A percentile compares a stretch with the other conserved stretches of the same genome.
Conservation (phyloP, 2,888 invertebrate genomes). For the Andrena bicolor region DNA sequence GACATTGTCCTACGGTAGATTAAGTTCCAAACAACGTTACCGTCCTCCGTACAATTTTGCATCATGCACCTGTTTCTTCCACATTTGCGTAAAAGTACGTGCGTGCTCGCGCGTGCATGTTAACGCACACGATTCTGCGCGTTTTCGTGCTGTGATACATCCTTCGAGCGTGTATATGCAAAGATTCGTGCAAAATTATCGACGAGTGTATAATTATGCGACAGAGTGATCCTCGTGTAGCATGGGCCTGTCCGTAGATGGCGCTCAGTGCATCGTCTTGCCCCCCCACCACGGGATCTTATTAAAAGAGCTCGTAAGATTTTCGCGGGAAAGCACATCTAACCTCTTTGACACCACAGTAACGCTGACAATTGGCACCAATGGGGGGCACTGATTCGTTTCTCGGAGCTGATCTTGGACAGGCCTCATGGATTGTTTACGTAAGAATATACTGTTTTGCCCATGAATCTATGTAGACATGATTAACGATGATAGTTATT, state of each 20-base stretch:
- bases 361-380: neutral
- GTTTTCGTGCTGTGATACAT: slow-evolving; percentile 58
- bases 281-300: no score
- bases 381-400: neutral
- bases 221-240: neutral
- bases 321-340: neutral
- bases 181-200: slow-evolving; percentile 48
- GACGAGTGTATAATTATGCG: slow-evolving; percentile 12
- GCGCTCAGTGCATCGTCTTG: neutral
- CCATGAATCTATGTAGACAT: neutral
- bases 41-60: slow-evolving; percentile 62
- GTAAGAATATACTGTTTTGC: slow-evolving; percentile 28
- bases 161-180: slow-evolving; percentile 23
- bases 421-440: slow-evolving; percentile 4
- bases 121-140: slow-evolving; percentile 23
- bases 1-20: slow-evolving; percentile 60
- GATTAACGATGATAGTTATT: neutral
- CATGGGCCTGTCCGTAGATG: slow-evolving; percentile 24
- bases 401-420: slow-evolving; percentile 11
- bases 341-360: neutral
- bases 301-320: neutral
- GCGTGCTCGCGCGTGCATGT: slow-evolving; percentile 26
- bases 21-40: slow-evolving; percentile 78
- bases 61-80: slow-evolving; percentile 68
- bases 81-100: slow-evolving; percentile 31